These are phyloP conservation scores for Pachyuromys duprasi DNA, from an alignment of 2,797 vertebrate genomes.

Conservation along the genomic window DNA sequence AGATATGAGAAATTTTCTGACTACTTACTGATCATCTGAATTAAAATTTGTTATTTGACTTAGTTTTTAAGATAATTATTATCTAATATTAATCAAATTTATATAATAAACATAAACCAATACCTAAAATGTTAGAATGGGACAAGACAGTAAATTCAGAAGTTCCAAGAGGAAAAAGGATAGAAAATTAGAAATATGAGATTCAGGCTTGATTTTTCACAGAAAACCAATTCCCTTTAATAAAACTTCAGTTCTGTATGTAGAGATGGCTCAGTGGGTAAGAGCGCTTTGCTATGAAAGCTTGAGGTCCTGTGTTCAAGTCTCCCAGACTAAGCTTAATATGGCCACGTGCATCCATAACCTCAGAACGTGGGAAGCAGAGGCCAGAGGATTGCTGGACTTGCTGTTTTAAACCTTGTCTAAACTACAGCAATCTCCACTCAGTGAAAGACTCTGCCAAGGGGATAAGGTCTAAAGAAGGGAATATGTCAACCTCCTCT, in stretches of 20 bases:
- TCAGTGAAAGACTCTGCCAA: background rate
- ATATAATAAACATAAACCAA: background rate
- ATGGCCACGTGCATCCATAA: background rate
- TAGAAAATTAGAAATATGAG: background rate
- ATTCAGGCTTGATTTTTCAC: background rate
- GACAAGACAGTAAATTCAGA: background rate
- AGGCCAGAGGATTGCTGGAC: background rate
- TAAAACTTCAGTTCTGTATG: background rate
- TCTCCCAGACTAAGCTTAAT: background rate
- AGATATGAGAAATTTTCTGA: background rate
- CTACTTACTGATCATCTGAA: background rate
- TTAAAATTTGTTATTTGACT: background rate
- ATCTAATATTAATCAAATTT: background rate
- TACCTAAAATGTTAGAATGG: background rate
- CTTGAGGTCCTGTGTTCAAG: no score
- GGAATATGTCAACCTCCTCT: background rate
- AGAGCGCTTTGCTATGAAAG: background rate
- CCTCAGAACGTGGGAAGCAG: background rate
- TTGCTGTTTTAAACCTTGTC: background rate
- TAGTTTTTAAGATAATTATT: background rate
- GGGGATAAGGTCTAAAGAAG: no score
- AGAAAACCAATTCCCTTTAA: background rate
- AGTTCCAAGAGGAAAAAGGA: background rate
- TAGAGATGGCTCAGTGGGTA: no score
- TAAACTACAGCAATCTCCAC: background rate